These are phyloP conservation scores for Ageneiosus marmoratus DNA, from an alignment of 2,113 vertebrate genomes.

Conservation along the genomic window DNA sequence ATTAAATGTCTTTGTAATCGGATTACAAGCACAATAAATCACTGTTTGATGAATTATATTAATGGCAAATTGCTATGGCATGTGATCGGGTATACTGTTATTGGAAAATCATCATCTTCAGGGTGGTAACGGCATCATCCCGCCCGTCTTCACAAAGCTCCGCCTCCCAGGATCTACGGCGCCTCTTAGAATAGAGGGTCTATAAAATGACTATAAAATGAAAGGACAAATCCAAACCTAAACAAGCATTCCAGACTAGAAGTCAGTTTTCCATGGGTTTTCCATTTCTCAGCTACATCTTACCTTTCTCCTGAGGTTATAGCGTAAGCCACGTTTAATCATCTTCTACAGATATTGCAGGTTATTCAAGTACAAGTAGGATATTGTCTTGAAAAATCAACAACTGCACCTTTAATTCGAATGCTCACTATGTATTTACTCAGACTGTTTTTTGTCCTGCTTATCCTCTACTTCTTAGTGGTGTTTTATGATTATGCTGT, in stretches of 20 bases:
- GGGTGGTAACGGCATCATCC: neutral
- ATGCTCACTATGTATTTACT: too few relatives aligned
- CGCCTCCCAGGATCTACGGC: neutral
- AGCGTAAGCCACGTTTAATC: neutral
- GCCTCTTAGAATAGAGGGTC: too few relatives aligned
- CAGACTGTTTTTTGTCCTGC: neutral
- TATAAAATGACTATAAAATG: neutral
- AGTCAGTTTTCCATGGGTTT: neutral
- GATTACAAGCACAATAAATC: neutral
- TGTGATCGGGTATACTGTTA: neutral
- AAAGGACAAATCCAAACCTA: neutral
- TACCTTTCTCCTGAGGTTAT: neutral
- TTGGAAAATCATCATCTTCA: neutral
- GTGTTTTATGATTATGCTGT: neutral
- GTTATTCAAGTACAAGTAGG: neutral
- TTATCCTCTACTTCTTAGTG: neutral
- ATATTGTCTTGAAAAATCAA: neutral
- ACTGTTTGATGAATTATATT: neutral
- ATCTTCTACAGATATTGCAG: neutral
- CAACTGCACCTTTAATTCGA: neutral
- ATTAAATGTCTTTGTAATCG: neutral
- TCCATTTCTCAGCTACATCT: neutral
- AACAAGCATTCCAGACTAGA: neutral
- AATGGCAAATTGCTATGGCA: neutral
- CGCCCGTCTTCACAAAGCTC: neutral